Evolutionary conservation across 2,113 vertebrate species (phyloP).

Genomic region (Morone saxatilis): DNA sequence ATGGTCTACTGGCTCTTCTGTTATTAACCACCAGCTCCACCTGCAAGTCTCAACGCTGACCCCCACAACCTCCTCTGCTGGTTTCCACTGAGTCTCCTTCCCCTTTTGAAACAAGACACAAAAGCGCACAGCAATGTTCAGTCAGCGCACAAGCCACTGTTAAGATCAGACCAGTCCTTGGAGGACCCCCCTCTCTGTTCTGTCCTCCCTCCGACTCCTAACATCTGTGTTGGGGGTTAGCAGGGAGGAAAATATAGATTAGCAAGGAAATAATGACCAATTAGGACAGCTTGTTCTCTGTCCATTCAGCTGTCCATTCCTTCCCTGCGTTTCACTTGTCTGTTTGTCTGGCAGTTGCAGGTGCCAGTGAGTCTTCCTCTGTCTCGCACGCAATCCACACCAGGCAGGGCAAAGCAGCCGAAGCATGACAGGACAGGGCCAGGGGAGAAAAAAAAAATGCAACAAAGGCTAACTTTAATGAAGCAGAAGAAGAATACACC

Average conservation of each 20-base stretch:
- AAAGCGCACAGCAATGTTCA: constrained; percentile 49
- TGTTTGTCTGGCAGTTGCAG: constrained; percentile 65
- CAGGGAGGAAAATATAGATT: constrained; percentile 68
- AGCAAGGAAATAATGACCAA: constrained; percentile 74
- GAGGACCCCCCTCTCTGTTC: constrained; percentile 6
- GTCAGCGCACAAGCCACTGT: constrained; percentile 51
- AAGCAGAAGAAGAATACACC: constrained; percentile 35
- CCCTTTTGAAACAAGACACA: constrained; percentile 54
- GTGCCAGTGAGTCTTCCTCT: constrained; percentile 69
- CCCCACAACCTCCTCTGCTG: constrained; percentile 50
- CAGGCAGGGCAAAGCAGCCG: constrained; percentile 25
- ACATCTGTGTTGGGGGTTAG: constrained; percentile 73
- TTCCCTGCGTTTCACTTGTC: constrained; percentile 63
- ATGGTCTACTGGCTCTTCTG: constrained; percentile 38
- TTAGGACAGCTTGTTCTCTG: constrained; percentile 70
- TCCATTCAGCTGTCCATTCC: constrained; percentile 57
- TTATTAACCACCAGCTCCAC: constrained; percentile 55
- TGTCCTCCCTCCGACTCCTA: constrained; percentile 43
- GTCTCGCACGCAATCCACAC: constrained; percentile 62
- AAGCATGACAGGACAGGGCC: constrained; percentile 16
- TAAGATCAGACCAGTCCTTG: constrained; percentile 30
- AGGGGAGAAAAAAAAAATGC: not conserved
- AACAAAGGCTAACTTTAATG: constrained; percentile 13
- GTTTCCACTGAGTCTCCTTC: constrained; percentile 48
- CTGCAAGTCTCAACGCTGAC: constrained; percentile 65